phyloP scores from a whole-genome alignment of 2,888 invertebrate species.

The Drosophila silvestris region DNA sequence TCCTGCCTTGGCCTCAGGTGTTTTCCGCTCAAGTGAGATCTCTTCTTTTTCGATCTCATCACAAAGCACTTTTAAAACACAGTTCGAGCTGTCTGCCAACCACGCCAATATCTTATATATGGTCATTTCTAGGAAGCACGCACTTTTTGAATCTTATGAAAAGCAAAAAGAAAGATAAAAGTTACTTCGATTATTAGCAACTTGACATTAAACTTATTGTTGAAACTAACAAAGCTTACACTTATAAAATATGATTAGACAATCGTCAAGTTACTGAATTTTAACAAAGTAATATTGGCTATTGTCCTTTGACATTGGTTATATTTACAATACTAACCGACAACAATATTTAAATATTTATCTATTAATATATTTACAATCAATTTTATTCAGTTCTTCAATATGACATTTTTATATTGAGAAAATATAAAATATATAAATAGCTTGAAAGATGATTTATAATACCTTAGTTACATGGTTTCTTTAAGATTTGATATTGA shows the following conservation, averaged over 20 bases:
- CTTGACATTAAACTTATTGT: neutral
- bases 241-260: neutral
- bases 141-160: neutral
- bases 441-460: neutral
- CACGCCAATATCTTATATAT: neutral
- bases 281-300: neutral
- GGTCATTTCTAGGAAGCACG: neutral
- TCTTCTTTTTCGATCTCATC: slow-evolving; percentile 16
- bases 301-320: neutral
- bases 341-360: neutral
- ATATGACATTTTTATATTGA: neutral
- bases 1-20: slow-evolving; percentile 17
- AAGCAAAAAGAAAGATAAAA: neutral
- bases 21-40: slow-evolving; percentile 16
- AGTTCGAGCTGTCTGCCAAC: slow-evolving; percentile 1
- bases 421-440: neutral
- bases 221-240: neutral
- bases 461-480: too few relatives aligned
- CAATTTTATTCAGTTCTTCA: neutral
- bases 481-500: neutral
- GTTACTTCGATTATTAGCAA: too few relatives aligned
- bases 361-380: neutral
- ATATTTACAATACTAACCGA: neutral
- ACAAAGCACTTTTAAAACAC: slow-evolving; percentile 4
- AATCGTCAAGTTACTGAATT: neutral